Conservation (phyloP, 64 coral and sea anemone genomes). For the Stylophora pistillata region DNA sequence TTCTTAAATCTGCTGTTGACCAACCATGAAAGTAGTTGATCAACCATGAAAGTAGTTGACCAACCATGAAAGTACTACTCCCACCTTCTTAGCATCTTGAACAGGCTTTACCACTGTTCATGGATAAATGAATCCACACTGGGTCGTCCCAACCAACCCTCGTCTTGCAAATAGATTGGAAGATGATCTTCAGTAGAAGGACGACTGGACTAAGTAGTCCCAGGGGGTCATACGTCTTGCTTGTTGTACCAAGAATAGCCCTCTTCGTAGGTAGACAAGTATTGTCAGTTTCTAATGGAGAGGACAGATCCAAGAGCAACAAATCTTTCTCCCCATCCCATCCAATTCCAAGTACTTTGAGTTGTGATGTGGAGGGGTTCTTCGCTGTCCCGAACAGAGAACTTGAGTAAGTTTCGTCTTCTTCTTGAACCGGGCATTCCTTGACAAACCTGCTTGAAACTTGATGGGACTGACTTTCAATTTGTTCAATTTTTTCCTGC, state of each 20-base stretch:
- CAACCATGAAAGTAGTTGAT: not conserved
- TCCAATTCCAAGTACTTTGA: not conserved
- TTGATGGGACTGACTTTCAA: not conserved
- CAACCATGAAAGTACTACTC: too few species aligned
- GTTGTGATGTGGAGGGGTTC: not conserved
- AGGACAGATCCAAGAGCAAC: not conserved
- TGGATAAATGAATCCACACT: not conserved
- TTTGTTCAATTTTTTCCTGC: conserved; percentile 24
- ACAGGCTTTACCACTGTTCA: conserved; percentile 16
- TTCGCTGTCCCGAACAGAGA: not conserved
- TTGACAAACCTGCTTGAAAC: not conserved
- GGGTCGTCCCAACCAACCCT: too few species aligned
- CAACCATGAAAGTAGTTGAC: too few species aligned
- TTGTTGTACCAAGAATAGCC: conserved; percentile 10
- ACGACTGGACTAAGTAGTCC: not conserved
- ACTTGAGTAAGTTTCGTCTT: not conserved
- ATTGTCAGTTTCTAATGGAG: not conserved
- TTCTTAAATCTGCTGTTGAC: conserved; percentile 8
- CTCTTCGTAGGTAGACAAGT: not conserved
- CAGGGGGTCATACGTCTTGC: not conserved
- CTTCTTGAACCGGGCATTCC: not conserved
- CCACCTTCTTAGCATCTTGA: conserved; percentile 2
- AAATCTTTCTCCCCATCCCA: not conserved
- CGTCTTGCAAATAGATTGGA: not conserved
- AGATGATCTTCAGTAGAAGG: conserved; percentile 20